These are phyloP conservation scores for Cyphomyrus discorhynchus DNA, from an alignment of 2,113 vertebrate genomes.

Conservation along the genomic window DNA sequence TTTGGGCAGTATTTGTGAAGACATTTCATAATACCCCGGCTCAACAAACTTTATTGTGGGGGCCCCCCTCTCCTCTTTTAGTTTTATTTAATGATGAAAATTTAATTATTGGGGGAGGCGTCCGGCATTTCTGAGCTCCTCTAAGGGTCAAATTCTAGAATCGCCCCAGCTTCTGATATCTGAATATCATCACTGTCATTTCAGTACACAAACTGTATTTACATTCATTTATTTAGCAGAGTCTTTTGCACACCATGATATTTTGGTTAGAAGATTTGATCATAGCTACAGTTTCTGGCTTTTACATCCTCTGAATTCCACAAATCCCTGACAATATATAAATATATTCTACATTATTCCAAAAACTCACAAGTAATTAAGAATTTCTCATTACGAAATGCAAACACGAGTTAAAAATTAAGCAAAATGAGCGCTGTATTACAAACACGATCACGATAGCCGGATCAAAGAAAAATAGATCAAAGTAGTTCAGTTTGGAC, in stretches of 20 bases:
- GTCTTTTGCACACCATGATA: neutral
- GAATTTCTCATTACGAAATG: neutral
- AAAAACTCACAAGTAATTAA: neutral
- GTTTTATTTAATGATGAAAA: too few species aligned
- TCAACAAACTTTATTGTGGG: neutral
- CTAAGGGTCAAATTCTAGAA: neutral
- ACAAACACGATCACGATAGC: neutral
- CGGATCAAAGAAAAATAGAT: neutral
- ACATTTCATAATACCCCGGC: neutral
- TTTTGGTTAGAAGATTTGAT: neutral
- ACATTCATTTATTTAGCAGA: neutral
- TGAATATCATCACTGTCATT: neutral
- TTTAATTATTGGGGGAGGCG: neutral
- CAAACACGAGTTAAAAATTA: neutral
- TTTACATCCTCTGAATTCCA: neutral
- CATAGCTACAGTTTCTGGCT: neutral
- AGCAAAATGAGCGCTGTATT: neutral
- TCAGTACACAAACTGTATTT: neutral
- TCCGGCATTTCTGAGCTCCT: neutral
- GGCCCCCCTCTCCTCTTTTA: too few species aligned
- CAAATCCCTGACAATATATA: neutral
- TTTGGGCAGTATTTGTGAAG: neutral
- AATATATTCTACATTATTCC: neutral
- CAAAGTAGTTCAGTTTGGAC: neutral
- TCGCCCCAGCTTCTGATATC: neutral